Evolutionary conservation across 2,113 vertebrate genomes (phyloP).

Genomic region (Triplophysa tibetana): DNA sequence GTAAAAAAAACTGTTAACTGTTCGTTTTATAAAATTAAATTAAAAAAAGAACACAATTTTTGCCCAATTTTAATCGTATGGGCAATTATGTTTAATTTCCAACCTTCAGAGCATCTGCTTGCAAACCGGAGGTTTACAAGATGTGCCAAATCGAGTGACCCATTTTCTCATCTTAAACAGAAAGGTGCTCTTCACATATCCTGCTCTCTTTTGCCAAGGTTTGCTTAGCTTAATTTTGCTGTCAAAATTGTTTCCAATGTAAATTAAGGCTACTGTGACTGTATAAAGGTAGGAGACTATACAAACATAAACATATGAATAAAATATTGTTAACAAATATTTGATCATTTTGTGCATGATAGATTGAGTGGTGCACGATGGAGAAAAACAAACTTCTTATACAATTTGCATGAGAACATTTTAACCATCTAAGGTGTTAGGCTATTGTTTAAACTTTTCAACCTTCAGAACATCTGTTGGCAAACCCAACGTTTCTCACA

Average conservation of each 20-base stretch:
- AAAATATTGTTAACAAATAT: no score
- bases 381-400: not conserved
- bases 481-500: slow-evolving; percentile 20
- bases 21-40: not conserved
- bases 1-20: not conserved
- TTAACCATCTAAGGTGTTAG: not conserved
- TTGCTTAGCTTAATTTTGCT: no score
- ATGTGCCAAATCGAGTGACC: not conserved
- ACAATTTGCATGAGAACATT: not conserved
- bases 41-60: not conserved
- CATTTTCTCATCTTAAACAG: not conserved
- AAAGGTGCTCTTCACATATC: no score
- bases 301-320: no score
- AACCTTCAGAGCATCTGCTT: not conserved
- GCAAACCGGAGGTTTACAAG: not conserved
- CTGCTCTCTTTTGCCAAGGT: no score
- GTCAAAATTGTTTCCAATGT: no score
- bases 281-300: no score
- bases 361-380: no score
- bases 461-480: not conserved
- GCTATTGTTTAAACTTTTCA: not conserved
- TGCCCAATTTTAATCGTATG: not conserved
- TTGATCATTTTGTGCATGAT: no score
- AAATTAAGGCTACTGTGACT: no score
- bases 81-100: slow-evolving; percentile 6